Evolutionary conservation across 1,140 invertebrate genomes (phyloP).

Genomic region (Heliothis subflexa): DNA sequence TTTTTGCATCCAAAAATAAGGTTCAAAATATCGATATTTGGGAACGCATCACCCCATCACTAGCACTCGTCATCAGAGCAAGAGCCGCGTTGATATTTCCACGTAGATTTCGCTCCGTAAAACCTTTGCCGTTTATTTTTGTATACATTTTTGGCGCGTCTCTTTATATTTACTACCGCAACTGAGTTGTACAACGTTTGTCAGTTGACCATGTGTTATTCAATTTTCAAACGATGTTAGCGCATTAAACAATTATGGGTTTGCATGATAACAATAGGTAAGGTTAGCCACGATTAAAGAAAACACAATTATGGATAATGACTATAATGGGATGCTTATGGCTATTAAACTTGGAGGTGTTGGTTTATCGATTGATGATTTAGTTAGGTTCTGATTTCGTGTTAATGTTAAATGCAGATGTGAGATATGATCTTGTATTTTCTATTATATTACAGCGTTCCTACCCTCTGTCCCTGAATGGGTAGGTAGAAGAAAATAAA

Average conservation of each 20-base stretch:
- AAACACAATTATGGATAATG: slow-evolving; percentile 30
- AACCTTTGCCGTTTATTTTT: slow-evolving; percentile 84
- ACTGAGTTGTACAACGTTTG: slow-evolving; percentile 21
- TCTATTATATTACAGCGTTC: too few relatives aligned
- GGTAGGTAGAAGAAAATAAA: too few relatives aligned
- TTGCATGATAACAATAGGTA: slow-evolving; percentile 31
- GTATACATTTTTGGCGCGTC: slow-evolving; percentile 82
- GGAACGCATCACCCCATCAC: slow-evolving; percentile 60
- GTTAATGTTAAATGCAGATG: too few relatives aligned
- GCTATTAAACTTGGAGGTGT: not conserved
- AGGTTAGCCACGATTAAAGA: slow-evolving; percentile 18
- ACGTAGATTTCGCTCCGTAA: slow-evolving; percentile 85
- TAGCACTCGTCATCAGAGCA: slow-evolving; percentile 82
- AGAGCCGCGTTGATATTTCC: slow-evolving; percentile 83
- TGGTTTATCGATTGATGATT: not conserved
- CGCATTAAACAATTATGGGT: slow-evolving; percentile 15
- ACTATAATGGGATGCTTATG: not conserved
- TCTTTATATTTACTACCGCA: slow-evolving; percentile 77
- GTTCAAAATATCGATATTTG: slow-evolving; percentile 59
- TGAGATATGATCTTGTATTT: too few relatives aligned
- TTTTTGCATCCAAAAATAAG: not conserved
- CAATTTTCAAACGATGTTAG: slow-evolving; percentile 2
- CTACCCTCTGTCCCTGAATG: too few relatives aligned
- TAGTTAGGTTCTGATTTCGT: not conserved
- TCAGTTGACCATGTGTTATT: slow-evolving; percentile 45